Percentiles rank a stretch among this genome's conserved stretches.
Conservation (phyloP, 2,888 invertebrate genomes). For the Leptopilina drosophilae region DNA sequence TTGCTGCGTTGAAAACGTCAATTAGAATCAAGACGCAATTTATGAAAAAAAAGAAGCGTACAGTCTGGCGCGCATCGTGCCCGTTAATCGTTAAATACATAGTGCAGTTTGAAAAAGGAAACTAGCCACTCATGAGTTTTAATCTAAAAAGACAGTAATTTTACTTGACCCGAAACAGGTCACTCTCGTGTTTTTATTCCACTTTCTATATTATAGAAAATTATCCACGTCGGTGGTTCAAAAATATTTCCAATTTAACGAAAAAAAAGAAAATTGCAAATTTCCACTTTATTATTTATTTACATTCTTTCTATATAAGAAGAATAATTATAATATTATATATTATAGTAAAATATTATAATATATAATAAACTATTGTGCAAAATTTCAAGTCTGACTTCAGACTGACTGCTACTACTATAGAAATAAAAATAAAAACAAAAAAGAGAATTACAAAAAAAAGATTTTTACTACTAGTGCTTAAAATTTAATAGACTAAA, state of each 20-base stretch:
- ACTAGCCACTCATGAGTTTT: slow-evolving; percentile 8
- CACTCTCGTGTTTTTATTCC: background rate
- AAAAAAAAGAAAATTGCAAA: no score
- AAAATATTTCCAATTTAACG: background rate
- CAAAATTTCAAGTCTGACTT: no score
- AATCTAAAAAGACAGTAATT: slow-evolving; percentile 27
- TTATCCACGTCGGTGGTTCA: background rate
- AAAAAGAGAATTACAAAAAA: no score
- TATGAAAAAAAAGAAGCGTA: slow-evolving; percentile 16
- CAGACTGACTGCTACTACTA: no score
- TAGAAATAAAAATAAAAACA: no score
- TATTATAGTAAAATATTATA: no score
- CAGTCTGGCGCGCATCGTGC: slow-evolving; percentile 11
- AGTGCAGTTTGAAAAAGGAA: slow-evolving; percentile 9
- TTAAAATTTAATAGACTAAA: no score
- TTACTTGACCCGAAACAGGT: slow-evolving; percentile 4
- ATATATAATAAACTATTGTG: no score
- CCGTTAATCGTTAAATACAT: slow-evolving; percentile 38
- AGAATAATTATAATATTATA: no score
- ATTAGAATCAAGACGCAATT: slow-evolving; percentile 18
- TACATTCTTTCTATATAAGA: no score
- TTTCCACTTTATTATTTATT: no score
- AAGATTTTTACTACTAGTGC: no score
- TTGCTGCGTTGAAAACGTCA: slow-evolving; percentile 35
- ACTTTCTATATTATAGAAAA: background rate